phyloP scores from a whole-genome alignment of 2,797 vertebrate genomes.

The Mormyrops boulengeri region DNA sequence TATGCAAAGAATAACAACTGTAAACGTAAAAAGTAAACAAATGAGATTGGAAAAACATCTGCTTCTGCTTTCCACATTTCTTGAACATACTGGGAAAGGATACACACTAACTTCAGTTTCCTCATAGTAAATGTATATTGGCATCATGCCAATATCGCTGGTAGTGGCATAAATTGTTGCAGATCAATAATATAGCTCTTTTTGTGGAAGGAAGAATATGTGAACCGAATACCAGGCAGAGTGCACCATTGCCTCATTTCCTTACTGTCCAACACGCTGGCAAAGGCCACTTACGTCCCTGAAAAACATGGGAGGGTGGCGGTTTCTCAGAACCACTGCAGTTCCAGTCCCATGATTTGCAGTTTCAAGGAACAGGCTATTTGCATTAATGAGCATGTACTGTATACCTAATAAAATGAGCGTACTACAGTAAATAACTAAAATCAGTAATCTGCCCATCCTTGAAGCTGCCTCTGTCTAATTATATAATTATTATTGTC shows the following conservation, averaged over 20 bases:
- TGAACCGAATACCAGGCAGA: neutral
- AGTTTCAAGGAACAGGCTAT: neutral
- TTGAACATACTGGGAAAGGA: neutral
- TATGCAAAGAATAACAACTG: neutral
- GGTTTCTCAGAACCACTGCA: neutral
- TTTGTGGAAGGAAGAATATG: neutral
- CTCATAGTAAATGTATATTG: neutral
- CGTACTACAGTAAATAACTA: neutral
- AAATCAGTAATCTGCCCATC: conserved; percentile 34
- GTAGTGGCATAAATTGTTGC: neutral
- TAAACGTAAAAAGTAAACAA: neutral
- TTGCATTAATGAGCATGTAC: neutral
- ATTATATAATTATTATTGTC: conserved; percentile 7
- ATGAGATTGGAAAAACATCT: neutral
- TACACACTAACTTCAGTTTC: neutral
- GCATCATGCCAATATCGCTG: neutral
- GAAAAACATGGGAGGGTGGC: neutral
- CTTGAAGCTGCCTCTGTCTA: conserved; percentile 19
- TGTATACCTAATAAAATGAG: neutral
- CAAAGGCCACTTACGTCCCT: neutral
- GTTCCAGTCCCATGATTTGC: neutral
- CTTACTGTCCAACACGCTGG: neutral
- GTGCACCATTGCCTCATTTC: neutral
- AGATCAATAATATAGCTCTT: neutral
- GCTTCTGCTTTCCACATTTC: neutral